Base-by-base conservation (phyloP, 2,797 vertebrate genomes). In the Okamejei kenojei region DNA sequence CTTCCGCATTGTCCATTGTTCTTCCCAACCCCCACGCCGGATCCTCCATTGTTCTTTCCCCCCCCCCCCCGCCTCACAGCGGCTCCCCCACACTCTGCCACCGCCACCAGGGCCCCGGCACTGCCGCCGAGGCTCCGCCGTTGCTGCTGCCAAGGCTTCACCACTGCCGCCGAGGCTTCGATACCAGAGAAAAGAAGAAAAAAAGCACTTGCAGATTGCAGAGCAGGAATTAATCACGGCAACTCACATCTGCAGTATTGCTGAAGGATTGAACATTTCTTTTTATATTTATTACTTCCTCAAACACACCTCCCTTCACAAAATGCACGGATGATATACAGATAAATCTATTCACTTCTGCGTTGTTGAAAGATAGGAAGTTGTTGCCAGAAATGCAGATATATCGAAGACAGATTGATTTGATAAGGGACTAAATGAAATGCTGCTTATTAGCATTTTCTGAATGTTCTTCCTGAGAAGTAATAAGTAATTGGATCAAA, bases 351-450 rank as follows among this genome's bases (percentile, higher is more conserved):
- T 61, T 63, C 29, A 58, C 58, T 29, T n/a, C n/a, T 86, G 13
- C 58, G 61, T 13, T 29, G 23, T n/a, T 86, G 61, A n/a, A 86
- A 63, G 26, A 29, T 29, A 86, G 54, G 54, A 86, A 29, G 10
- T 86, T 76, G 74, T 76, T 61, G 54, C 54, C 82, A 86, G 82
- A n/a, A 86, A 86, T n/a, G 58, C 23, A 84, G 26, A 54, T 11
- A 61, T 63, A 54, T 38, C 9, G 45, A 17, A 81, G 74, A 76
- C 74, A 26, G 35, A 29, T 9, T 61, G 54, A 61, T n/a, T 26
- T 84, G 81, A 84, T 61, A 84, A 61, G 58, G 54, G 54, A 63
- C n/a, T 61, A 26, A 86, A 86, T 86, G 11, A 86, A 86, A 86
- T 58, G 81, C 54, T 84, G 81, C 54, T 13, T 35, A 21, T 65